A percentile compares a stretch with the other conserved stretches of the same genome.
Evolutionary conservation across 1,140 invertebrate genomes (phyloP).

Genomic region (Pseudobourletiella spinata): DNA sequence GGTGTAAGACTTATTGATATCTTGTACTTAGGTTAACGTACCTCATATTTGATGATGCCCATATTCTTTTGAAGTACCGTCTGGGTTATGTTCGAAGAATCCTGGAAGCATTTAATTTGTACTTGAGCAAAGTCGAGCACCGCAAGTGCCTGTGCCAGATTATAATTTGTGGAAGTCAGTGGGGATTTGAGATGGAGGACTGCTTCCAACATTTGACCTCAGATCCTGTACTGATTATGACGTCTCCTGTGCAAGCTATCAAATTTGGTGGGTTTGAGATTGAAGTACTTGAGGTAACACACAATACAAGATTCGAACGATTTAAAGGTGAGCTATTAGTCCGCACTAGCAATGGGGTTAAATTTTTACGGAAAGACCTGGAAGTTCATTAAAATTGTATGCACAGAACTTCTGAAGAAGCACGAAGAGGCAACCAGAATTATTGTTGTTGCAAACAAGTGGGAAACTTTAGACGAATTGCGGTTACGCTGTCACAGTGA

Average conservation of each 20-base stretch:
- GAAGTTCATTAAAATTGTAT: neutral
- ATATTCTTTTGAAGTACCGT: neutral
- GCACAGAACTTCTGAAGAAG: neutral
- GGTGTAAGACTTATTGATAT: no score
- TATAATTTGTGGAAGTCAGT: conserved; percentile 4
- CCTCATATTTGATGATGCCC: conserved; percentile 3
- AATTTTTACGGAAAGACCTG: neutral
- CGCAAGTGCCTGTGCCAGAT: neutral
- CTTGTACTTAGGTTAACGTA: neutral
- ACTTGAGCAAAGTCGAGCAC: neutral
- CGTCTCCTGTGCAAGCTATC: neutral
- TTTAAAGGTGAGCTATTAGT: neutral
- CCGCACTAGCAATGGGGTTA: neutral
- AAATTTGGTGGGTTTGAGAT: neutral
- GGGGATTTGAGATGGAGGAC: neutral
- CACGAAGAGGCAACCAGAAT: neutral
- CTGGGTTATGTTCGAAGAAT: neutral
- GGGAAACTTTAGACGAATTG: neutral
- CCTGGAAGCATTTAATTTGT: neutral
- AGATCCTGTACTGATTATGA: neutral
- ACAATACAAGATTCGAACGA: neutral
- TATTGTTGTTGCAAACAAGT: neutral
- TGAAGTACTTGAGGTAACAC: neutral
- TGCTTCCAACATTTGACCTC: neutral
- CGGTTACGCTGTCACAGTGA: neutral